Conservation (phyloP, 2,888 invertebrate species). For the Lochmaea crataegi region DNA sequence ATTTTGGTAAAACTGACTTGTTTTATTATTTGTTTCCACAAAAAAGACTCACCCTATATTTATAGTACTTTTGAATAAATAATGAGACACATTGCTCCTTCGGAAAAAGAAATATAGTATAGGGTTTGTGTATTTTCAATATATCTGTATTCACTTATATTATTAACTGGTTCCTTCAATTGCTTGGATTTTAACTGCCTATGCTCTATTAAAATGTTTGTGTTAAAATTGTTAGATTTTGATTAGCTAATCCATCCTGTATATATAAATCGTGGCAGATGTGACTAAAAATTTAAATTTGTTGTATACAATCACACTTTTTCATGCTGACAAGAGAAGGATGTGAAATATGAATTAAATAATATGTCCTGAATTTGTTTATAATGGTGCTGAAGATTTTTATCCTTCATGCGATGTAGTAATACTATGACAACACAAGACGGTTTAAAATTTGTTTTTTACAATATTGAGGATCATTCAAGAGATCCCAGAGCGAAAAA, state of each 20-base stretch:
- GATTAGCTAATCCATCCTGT: not conserved
- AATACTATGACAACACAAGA: not conserved
- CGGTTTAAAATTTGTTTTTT: constrained; percentile 6
- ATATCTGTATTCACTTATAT: too few species aligned
- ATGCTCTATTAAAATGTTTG: not conserved
- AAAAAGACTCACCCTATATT: too few species aligned
- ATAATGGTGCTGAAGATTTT: constrained; percentile 31
- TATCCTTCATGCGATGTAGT: not conserved
- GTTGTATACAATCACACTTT: not conserved
- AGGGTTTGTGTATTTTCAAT: too few species aligned
- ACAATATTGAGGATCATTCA: not conserved
- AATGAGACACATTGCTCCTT: too few species aligned
- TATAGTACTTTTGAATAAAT: too few species aligned
- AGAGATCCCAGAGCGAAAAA: too few species aligned
- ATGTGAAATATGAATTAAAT: constrained; percentile 38
- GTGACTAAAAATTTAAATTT: not conserved
- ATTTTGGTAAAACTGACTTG: too few species aligned
- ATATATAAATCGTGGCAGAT: constrained; percentile 16
- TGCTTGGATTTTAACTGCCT: too few species aligned
- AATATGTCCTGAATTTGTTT: constrained; percentile 37
- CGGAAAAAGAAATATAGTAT: too few species aligned
- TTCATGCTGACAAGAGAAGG: constrained; percentile 21
- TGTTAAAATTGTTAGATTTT: not conserved
- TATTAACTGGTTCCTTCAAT: too few species aligned
- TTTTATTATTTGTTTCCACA: too few species aligned